Conservation (phyloP, 35 echinoderm and acorn worm species). For the Ophiothrix spiculata region DNA sequence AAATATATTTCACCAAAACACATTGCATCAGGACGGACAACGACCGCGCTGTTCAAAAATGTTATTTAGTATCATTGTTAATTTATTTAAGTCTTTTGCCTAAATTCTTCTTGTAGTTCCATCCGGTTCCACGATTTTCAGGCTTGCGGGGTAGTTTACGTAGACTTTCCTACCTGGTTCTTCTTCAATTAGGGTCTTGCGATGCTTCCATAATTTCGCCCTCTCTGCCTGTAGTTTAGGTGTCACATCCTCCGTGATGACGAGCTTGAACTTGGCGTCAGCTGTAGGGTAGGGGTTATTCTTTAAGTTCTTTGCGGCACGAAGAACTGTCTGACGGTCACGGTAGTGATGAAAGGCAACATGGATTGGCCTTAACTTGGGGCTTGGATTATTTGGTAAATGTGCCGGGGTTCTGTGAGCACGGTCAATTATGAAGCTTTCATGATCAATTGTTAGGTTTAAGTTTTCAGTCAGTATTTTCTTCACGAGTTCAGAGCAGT, state of each 20-base stretch:
- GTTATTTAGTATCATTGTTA: too few relatives aligned
- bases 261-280: background rate
- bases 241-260: background rate
- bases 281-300: background rate
- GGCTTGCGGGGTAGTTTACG: background rate
- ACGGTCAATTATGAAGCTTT: background rate
- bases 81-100: too few relatives aligned
- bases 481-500: too few relatives aligned
- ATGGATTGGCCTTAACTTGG: background rate
- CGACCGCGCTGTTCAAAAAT: too few relatives aligned
- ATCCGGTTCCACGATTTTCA: too few relatives aligned
- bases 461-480: too few relatives aligned
- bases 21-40: too few relatives aligned
- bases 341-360: background rate
- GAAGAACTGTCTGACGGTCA: background rate
- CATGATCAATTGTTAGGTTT: too few relatives aligned
- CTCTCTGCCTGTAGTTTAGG: background rate
- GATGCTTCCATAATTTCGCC: background rate
- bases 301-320: background rate
- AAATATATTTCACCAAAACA: too few relatives aligned
- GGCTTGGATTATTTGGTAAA: background rate
- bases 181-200: background rate
- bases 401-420: background rate
- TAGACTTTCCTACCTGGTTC: background rate
- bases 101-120: too few relatives aligned